Base-by-base conservation (phyloP, 2,888 invertebrate species). In the Nomada lathburiana region DNA sequence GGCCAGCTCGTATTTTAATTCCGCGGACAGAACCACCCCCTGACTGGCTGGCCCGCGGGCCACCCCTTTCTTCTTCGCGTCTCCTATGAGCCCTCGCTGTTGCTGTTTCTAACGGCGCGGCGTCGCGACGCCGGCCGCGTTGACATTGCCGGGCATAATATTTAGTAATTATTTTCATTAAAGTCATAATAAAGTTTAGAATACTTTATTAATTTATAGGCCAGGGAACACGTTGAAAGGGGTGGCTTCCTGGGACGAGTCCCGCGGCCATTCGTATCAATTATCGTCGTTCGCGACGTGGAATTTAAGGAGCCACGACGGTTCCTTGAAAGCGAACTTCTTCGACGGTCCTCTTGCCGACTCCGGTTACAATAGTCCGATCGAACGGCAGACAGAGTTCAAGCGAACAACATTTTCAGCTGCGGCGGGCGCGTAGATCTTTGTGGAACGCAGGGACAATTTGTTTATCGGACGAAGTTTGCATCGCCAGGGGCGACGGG, bases 121-220 rank as follows among this genome's bases (percentile, higher is more conserved):
- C 79, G 77, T 79, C 83, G 82, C 80, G 83, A 83, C 85, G 82
- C 84, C 77, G 85, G 71, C 80, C 79, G 85, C 87, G 90, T 92
- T 92, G 92, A 92, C 92, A 92, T 90, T 91, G 91, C 90, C 60
- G 89, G 89, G 93, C 91, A 93, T 93, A 93, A 94, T 94, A 94
- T 94, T 93, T 94, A 94, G 93, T 94, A 93, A 94, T 94, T 94
- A 93, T 93, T 93, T 93, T 93, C 92, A 93, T 94, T 94, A 93
- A 92, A 93, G 92, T 93, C 93, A 92, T 93, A 92, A 93, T 93
- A 93, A 93, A 93, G 93, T 94, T 93, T 92, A 90, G 93, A 90
- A 93, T 93, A 93, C 93, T 93, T 93, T 93, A 94, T 93, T 94
- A 94, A 93, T 94, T 94, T 94, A 94, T 94, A 93, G 93, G 92